Conservation (phyloP, 2,797 vertebrate species). For the Lutjanus argentimaculatus region DNA sequence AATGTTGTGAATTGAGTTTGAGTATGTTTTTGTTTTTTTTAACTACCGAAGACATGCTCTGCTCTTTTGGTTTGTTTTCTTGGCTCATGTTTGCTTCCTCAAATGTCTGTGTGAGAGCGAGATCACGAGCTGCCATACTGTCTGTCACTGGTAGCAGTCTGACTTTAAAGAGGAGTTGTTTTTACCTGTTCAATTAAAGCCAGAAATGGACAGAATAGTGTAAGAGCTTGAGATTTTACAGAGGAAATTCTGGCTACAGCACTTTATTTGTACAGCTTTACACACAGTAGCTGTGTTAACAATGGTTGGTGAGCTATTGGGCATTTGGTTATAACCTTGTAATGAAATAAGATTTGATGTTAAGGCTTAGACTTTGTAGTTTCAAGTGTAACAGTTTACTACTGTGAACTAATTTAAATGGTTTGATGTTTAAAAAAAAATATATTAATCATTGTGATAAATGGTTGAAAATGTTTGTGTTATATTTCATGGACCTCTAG, state of each 20-base stretch:
- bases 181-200: background rate
- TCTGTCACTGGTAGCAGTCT: background rate
- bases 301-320: background rate
- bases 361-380: background rate
- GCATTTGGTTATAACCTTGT: background rate
- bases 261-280: background rate
- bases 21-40: background rate
- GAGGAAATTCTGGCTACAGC: background rate
- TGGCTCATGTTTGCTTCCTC: background rate
- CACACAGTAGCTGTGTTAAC: background rate
- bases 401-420: background rate
- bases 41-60: rapidly evolving
- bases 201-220: background rate
- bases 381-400: background rate
- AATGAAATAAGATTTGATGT: background rate
- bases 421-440: background rate
- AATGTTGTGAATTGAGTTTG: background rate
- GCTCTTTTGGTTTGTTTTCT: conserved; percentile 17
- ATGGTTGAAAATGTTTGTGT: background rate
- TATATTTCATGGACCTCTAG: background rate
- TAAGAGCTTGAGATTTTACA: background rate
- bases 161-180: background rate
- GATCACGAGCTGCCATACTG: background rate
- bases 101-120: conserved; percentile 2
- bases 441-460: background rate